Evolutionary conservation across 2,888 invertebrate genomes (phyloP), one percentile per base, ranked within the genome.

Genomic region (Acleris laterana): DNA sequence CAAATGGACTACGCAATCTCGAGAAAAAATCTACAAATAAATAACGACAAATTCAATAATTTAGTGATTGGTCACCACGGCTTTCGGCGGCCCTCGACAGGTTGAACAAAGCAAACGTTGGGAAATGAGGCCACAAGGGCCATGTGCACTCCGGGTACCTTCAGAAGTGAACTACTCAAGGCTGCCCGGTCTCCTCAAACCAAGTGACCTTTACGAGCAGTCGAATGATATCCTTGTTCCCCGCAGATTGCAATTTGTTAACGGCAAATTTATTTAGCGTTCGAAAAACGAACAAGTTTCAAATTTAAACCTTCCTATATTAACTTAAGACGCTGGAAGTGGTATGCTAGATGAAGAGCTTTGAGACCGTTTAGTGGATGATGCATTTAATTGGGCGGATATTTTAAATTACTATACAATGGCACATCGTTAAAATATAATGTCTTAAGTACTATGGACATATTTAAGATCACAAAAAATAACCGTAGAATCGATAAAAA

Each of bases 61-160:
- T 38, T 5, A 13, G 16, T 46, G 3, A 62, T 17, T 51, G n/a
- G 46, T 57, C 52, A 46, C 38, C 16, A 49, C 25, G 22, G 28
- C 51, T 44, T 32, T 49, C 50, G 50, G 61, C 42, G 55, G 62
- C 13, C 5, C 19, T 22, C 59, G 32, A 44, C 56, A 66, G 51
- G 77, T 78, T 77, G 78, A 82, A 85, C 84, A 87, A 87, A 87
- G 84, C 83, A 81, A 83, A 83, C 80, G 77, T 87, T 84, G 82
- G 81, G 88, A 89, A 92, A 89, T 89, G 90, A 87, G 91, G 91
- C 82, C 90, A 83, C 79, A 90, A 91, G 92, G 92, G 91, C 90
- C 87, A 73, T 73, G 80, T 82, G 75, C 77, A 78, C 77, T 80
- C 75, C 75, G 82, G 77, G 84, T 87, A 84, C 66, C 66, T 66